Evolutionary conservation across 2,888 invertebrate genomes (phyloP), one percentile per base, ranked within the genome.

Genomic region (Parthenolecanium corni): DNA sequence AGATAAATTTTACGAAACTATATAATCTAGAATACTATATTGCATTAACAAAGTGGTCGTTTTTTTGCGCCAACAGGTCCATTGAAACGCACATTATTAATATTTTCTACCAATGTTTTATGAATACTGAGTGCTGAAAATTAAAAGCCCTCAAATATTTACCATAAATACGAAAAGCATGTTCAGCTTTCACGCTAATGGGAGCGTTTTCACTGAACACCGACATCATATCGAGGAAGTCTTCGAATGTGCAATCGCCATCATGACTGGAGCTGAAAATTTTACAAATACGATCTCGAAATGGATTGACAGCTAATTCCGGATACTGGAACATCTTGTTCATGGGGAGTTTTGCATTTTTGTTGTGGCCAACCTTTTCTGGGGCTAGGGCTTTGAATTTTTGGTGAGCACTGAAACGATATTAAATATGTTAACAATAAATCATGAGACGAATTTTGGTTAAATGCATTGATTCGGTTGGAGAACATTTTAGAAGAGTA

Each of bases 151-250:
- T 21, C 23, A 14, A 18, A 23, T 14, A 49, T 21, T 11, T 78
- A 92, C 93, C 93, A 79, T 91, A 94, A 75, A 95, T 92, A 72
- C 91, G 81, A 76, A 95, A 95, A 2, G 94, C 94, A 76, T 95
- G 94, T 72, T 92, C 91, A 14, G 93, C 87, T 74, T 95, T 95
- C 0, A 95, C 87, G 67, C 89, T 86, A 69, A 89, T 85, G 0
- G 94, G 93, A 9, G 94, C 90, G 70, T 82, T 83, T 70, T 92
- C 90, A 72, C 91, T 89, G 70, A 95, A 90, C 18, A 93, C 92
- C 0, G 92, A 93, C 86, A 94, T 92, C 93, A 95, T 93, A 71
- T 95, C 94, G 2, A 95, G 78, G 72, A 93, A 95, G 73, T 95
- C 94, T 74, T 95, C 93, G 75, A 95, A 95, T 0, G 89, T 90